These are phyloP conservation scores for Garrulus glandarius DNA, from an alignment of 2,797 vertebrate genomes.

Conservation along the genomic window DNA sequence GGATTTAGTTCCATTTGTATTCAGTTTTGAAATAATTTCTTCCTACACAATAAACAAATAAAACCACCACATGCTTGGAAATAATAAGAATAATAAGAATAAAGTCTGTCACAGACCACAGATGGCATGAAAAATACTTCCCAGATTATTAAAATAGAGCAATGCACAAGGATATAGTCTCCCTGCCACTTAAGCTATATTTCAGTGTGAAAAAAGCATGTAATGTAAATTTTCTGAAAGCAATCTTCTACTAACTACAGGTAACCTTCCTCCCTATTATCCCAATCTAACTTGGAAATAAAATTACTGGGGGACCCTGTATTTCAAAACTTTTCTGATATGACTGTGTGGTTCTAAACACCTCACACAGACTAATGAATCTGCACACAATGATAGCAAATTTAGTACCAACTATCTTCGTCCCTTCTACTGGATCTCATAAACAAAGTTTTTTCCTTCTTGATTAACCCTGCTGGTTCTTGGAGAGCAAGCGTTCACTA, in stretches of 20 bases:
- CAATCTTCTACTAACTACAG: neutral
- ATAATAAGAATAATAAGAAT: neutral
- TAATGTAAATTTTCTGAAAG: neutral
- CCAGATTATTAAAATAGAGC: neutral
- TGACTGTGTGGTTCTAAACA: neutral
- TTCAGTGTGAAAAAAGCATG: neutral
- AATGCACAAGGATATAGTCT: neutral
- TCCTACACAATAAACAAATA: neutral
- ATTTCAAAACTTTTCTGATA: neutral
- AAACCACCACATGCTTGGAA: neutral
- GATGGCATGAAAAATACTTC: neutral
- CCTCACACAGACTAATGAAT: neutral
- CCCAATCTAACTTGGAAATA: neutral
- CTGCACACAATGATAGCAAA: neutral
- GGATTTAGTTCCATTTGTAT: slow-evolving; percentile 47
- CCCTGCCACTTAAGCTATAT: neutral
- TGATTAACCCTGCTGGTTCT: neutral
- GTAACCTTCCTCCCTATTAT: neutral
- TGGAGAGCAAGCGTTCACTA: neutral
- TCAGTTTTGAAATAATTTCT: slow-evolving; percentile 44
- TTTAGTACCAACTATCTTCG: neutral
- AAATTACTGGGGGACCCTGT: neutral
- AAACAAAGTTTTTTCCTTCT: neutral
- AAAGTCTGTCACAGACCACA: neutral
- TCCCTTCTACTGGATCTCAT: neutral